Percentiles rank a stretch among this genome's conserved stretches.
These are phyloP conservation scores for Drosophila neonasuta DNA, from an alignment of 2,888 invertebrate genomes.

Conservation along the genomic window DNA sequence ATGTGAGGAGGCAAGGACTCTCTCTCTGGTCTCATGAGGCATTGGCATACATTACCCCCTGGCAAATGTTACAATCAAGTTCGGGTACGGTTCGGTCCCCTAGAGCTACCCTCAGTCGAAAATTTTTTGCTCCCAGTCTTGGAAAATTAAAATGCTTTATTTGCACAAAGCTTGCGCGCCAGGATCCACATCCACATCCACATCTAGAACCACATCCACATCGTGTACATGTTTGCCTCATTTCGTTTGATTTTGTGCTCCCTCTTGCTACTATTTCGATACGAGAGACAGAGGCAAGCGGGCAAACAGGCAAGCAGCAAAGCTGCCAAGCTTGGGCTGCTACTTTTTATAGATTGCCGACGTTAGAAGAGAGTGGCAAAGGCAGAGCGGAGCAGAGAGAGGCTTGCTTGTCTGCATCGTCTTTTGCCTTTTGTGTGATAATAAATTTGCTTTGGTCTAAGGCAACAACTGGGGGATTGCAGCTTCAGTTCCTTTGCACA, in stretches of 20 bases:
- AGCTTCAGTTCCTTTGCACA: slow-evolving; percentile 43
- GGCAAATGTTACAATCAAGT: slow-evolving; percentile 74
- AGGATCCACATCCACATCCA: slow-evolving; percentile 27
- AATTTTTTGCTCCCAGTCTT: not conserved
- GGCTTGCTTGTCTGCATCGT: slow-evolving; percentile 38
- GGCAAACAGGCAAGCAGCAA: slow-evolving; percentile 5
- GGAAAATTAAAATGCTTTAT: slow-evolving; percentile 66
- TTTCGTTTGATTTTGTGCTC: slow-evolving; percentile 76
- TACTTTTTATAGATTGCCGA: slow-evolving; percentile 65
- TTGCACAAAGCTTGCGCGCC: slow-evolving; percentile 66
- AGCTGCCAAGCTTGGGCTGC: slow-evolving; percentile 25
- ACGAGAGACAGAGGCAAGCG: slow-evolving; percentile 8
- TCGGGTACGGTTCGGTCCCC: slow-evolving; percentile 10
- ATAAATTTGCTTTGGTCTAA: slow-evolving; percentile 77
- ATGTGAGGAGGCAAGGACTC: slow-evolving; percentile 23
- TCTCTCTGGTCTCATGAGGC: slow-evolving; percentile 64
- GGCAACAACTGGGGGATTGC: slow-evolving; percentile 72
- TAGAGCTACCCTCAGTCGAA: slow-evolving; percentile 13
- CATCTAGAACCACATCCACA: slow-evolving; percentile 3
- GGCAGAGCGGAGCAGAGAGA: not conserved
- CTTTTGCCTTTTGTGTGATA: slow-evolving; percentile 74
- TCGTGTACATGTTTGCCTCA: slow-evolving; percentile 61
- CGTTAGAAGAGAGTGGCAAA: slow-evolving; percentile 8
- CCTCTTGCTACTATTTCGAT: slow-evolving; percentile 31
- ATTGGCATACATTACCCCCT: slow-evolving; percentile 72